phyloP scores from a whole-genome alignment of 2,888 invertebrate genomes.

The Netelia melanura region DNA sequence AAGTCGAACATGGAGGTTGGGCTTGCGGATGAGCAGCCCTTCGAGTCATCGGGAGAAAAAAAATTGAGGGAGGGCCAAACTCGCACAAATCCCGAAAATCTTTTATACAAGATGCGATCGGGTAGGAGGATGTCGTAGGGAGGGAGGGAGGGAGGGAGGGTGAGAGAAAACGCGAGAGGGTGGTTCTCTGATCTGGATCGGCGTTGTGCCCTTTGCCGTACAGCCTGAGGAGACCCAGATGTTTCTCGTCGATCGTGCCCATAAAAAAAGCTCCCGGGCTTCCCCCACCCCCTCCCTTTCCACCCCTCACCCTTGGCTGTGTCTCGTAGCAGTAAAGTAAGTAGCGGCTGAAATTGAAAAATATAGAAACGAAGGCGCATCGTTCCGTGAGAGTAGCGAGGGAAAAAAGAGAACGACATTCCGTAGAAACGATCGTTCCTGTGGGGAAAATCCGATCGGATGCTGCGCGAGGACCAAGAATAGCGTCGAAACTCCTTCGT shows the following conservation, averaged over 20 bases:
- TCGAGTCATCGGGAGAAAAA: constrained; percentile 11
- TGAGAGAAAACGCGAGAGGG: neutral
- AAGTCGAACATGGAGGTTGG: neutral
- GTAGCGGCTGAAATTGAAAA: constrained; percentile 76
- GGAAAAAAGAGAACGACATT: constrained; percentile 9
- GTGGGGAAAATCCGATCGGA: constrained; percentile 55
- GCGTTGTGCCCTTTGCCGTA: constrained; percentile 11
- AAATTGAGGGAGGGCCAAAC: neutral
- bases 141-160: neutral
- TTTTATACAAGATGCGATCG: constrained; percentile 59
- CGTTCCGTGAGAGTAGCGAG: constrained; percentile 8
- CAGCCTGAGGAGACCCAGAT: constrained; percentile 75
- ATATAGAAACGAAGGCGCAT: constrained; percentile 70
- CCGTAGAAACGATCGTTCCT: constrained; percentile 30
- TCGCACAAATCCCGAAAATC: constrained; percentile 63
- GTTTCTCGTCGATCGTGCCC: constrained; percentile 77
- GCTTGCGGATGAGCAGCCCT: neutral
- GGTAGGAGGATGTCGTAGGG: constrained; percentile 5
- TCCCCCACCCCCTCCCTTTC: constrained; percentile 23
- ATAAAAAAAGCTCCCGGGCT: constrained; percentile 75
- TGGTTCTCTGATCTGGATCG: constrained; percentile 40
- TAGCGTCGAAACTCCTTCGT: constrained; percentile 1
- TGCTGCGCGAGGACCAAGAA: neutral
- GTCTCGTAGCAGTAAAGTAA: constrained; percentile 72
- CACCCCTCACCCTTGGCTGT: neutral